Percentiles rank a stretch among this genome's conserved stretches.
These are phyloP conservation scores for Pithys albifrons DNA, from an alignment of 2,113 vertebrate species.

Conservation along the genomic window DNA sequence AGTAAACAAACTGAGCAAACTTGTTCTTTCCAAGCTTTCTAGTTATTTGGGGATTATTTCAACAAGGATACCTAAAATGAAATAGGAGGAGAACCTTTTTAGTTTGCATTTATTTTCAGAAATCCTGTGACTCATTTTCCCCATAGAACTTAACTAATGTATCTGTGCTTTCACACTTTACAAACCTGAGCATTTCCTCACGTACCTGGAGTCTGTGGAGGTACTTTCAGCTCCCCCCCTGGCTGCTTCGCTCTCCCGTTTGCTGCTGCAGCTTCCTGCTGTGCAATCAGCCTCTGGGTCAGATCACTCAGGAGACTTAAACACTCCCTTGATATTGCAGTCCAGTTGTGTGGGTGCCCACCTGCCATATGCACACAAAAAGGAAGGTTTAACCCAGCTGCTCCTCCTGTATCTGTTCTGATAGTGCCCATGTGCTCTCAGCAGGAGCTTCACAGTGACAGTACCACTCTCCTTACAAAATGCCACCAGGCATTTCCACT, in stretches of 20 bases:
- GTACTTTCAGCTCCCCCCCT: constrained; percentile 68
- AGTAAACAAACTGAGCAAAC: not conserved
- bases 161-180: not conserved
- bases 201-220: constrained; percentile 62
- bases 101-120: not conserved
- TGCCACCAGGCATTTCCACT: not conserved
- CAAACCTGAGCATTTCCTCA: not conserved
- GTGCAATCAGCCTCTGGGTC: constrained; percentile 85
- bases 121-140: not conserved
- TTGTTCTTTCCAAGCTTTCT: not conserved
- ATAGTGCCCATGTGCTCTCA: not conserved
- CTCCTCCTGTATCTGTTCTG: not conserved
- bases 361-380: constrained; percentile 71
- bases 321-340: constrained; percentile 89
- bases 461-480: not conserved
- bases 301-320: constrained; percentile 86
- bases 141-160: not conserved
- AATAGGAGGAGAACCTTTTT: not conserved
- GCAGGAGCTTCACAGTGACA: not conserved
- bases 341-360: constrained; percentile 95
- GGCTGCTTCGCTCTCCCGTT: constrained; percentile 86
- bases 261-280: constrained; percentile 89
- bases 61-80: not conserved
- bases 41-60: not conserved
- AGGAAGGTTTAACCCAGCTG: not conserved